phyloP scores from a whole-genome alignment of 2,888 invertebrate species.

The Drosophila acutilabella region DNA sequence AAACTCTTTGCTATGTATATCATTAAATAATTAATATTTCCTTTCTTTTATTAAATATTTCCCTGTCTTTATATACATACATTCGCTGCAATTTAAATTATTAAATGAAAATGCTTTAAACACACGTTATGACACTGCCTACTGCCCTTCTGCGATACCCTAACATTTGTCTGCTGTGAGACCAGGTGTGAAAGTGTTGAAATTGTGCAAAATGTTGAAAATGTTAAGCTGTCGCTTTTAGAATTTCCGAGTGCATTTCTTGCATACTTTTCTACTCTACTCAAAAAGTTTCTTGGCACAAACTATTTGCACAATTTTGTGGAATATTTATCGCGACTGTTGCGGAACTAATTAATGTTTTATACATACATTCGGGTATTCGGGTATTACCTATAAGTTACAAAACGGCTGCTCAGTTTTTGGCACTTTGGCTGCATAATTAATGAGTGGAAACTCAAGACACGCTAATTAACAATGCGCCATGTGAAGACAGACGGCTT shows the following conservation, averaged over 20 bases:
- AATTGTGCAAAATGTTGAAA: conserved; percentile 41
- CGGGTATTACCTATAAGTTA: conserved; percentile 50
- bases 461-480: conserved; percentile 64
- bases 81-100: background rate
- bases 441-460: conserved; percentile 51
- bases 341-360: conserved; percentile 71
- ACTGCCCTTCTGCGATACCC: conserved; percentile 7
- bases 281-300: conserved; percentile 6
- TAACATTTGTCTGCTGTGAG: conserved; percentile 31
- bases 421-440: conserved; percentile 54
- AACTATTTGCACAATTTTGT: conserved; percentile 25
- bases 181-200: conserved; percentile 48
- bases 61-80: background rate
- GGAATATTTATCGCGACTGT: conserved; percentile 28
- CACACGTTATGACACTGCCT: background rate
- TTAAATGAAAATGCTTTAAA: too few species aligned
- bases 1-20: background rate
- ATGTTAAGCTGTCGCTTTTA: conserved; percentile 11
- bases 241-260: conserved; percentile 10
- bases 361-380: conserved; percentile 7
- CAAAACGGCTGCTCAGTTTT: conserved; percentile 35
- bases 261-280: background rate
- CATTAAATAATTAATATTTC: too few species aligned
- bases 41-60: too few species aligned
- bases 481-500: background rate